phyloP scores from a whole-genome alignment of 2,888 invertebrate genomes.

The Axea sp. region DNA sequence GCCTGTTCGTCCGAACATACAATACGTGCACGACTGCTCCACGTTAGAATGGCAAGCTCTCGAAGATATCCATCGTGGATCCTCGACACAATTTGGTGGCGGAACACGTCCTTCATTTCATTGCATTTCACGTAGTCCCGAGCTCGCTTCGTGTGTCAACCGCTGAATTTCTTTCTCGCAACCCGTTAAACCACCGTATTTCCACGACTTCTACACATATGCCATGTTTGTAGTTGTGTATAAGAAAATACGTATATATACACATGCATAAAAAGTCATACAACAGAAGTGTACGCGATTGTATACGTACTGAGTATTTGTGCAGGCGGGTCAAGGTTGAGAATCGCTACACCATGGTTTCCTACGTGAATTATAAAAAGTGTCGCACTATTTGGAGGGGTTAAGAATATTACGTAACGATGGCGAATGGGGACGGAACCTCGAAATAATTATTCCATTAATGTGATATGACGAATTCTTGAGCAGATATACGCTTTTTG shows the following conservation, averaged over 20 bases:
- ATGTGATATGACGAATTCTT: conserved; percentile 23
- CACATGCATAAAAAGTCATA: conserved; percentile 1
- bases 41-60: conserved; percentile 57
- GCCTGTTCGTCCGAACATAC: conserved; percentile 59
- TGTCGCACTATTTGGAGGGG: conserved; percentile 40
- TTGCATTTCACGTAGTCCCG: conserved; percentile 68
- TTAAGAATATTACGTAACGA: conserved; percentile 40
- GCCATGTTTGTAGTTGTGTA: conserved; percentile 1
- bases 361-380: conserved; percentile 52
- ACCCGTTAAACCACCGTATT: conserved; percentile 64
- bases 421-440: conserved; percentile 45
- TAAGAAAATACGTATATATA: conserved; percentile 5
- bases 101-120: conserved; percentile 72
- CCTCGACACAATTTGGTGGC: conserved; percentile 74
- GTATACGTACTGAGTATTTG: conserved; percentile 9
- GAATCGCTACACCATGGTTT: conserved; percentile 63
- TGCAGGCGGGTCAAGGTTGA: conserved; percentile 75
- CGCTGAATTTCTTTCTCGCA: conserved; percentile 62
- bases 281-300: no score
- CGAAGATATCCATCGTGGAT: conserved; percentile 70
- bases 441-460: conserved; percentile 48
- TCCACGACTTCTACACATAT: conserved; percentile 62
- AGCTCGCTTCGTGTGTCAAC: conserved; percentile 62
- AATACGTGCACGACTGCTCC: conserved; percentile 60
- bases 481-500: conserved; percentile 9